Percentiles rank a stretch among this genome's conserved stretches.
phyloP scores from a whole-genome alignment of 1,140 invertebrate genomes.

The Daktulosphaira vitifoliae region DNA sequence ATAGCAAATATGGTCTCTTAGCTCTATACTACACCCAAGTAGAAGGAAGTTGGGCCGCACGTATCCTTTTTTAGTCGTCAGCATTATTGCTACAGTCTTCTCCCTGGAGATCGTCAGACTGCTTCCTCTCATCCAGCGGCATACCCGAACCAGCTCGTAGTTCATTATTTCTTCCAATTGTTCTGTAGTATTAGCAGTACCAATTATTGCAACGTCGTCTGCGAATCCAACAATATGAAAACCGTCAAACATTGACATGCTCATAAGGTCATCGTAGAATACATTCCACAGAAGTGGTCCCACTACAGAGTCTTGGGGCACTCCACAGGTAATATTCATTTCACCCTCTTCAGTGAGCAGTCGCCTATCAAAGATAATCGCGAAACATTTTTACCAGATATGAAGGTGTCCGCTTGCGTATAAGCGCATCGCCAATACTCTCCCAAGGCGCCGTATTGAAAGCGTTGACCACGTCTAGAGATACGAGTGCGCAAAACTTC shows the following conservation, averaged over 20 bases:
- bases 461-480: not conserved
- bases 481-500: not conserved
- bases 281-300: conserved; percentile 41
- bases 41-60: conserved; percentile 36
- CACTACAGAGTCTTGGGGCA: conserved; percentile 40
- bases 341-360: not conserved
- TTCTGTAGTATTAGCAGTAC: not conserved
- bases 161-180: not conserved
- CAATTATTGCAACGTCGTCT: conserved; percentile 40
- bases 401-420: not conserved
- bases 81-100: not conserved
- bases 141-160: not conserved
- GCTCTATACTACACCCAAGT: conserved; percentile 3
- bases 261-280: conserved; percentile 39
- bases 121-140: not conserved
- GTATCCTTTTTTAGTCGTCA: conserved; percentile 25
- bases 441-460: conserved; percentile 14
- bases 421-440: not conserved
- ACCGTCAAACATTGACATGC: conserved; percentile 36
- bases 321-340: conserved; percentile 16
- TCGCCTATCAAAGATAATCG: not conserved
- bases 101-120: not conserved
- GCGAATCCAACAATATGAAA: conserved; percentile 38
- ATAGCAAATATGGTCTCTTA: not conserved
- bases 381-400: not conserved